Base-by-base conservation (phyloP, 1,140 invertebrate genomes). In the Drosophila grimshawi region DNA sequence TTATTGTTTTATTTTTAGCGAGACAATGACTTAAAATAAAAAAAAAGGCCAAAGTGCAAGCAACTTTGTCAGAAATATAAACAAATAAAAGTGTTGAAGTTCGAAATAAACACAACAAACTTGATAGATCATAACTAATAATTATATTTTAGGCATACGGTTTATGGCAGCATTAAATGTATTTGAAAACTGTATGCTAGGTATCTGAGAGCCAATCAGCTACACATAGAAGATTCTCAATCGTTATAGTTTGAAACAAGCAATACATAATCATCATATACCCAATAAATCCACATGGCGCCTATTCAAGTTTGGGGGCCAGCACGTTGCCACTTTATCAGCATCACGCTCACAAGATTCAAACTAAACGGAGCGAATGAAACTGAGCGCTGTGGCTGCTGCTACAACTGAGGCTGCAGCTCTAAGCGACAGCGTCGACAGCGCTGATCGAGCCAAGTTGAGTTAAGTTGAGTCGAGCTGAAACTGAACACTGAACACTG, bases 281-380 rank as follows among this genome's bases (percentile, higher is more conserved):
- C 4, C 43, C 19, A 29, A 67, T n/a, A 19, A 55, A 75, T 39
- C 57, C 67, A 81, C 45, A 65, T 86, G 78, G 81, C 82, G 85
- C 72, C 78, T 71, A 68, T 68, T 78, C 65, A 66, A 72, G 67
- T 86, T 80, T 80, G 61, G 74, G 67, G 68, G 77, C 79, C 81
- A 86, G 82, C 81, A 86, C 81, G 83, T 86, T 86, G 83, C 51
- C 60, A 73, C 49, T 76, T 85, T 88, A 86, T 86, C 81, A 86
- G 81, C 81, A 85, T 73, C 79, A 86, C 81, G 82, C 81, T 86
- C 81, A 86, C 88, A 82, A 86, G 82, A 86, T 86, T 86, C 78
- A 78, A 71, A 59, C 53, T 71, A 63, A 63, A 65, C 60, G 46
- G 70, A 73, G 56, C 56, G 56, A 55, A 48, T 33, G 5, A 66